Conservation (phyloP, 2,797 vertebrate species). For the Sciaenops ocellatus region DNA sequence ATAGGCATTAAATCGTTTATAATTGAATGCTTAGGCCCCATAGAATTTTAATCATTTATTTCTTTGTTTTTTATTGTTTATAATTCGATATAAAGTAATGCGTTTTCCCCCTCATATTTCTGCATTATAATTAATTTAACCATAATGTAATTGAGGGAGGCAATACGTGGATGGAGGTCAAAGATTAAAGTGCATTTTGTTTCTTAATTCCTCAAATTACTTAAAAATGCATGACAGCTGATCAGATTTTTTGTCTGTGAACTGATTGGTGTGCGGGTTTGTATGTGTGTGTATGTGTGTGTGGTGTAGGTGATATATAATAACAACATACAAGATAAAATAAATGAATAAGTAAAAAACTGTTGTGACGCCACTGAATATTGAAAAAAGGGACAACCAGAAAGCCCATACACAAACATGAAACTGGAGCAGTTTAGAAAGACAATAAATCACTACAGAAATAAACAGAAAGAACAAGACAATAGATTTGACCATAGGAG, state of each 20-base stretch:
- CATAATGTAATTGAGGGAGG: slow-evolving; percentile 31
- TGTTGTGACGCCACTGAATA: neutral
- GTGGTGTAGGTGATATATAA: neutral
- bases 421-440: neutral
- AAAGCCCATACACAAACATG: neutral
- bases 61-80: slow-evolving; percentile 5
- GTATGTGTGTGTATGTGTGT: neutral
- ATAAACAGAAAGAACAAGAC: neutral
- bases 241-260: neutral
- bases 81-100: slow-evolving; percentile 22
- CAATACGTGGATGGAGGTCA: neutral
- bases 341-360: neutral
- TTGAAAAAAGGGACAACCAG: neutral
- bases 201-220: slow-evolving; percentile 45
- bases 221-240: slow-evolving; percentile 4
- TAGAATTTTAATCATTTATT: slow-evolving; percentile 6
- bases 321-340: neutral
- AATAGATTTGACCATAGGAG: neutral
- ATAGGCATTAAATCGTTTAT: slow-evolving; percentile 16
- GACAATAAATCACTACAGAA: neutral
- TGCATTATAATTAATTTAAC: slow-evolving; percentile 39
- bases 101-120: neutral
- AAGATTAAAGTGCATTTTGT: slow-evolving; percentile 13
- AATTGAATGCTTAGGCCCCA: slow-evolving; percentile 32
- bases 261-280: neutral